Percentiles rank a stretch among this genome's conserved stretches.
These are phyloP conservation scores for Siniperca chuatsi DNA, from an alignment of 2,113 vertebrate species.

Conservation along the genomic window DNA sequence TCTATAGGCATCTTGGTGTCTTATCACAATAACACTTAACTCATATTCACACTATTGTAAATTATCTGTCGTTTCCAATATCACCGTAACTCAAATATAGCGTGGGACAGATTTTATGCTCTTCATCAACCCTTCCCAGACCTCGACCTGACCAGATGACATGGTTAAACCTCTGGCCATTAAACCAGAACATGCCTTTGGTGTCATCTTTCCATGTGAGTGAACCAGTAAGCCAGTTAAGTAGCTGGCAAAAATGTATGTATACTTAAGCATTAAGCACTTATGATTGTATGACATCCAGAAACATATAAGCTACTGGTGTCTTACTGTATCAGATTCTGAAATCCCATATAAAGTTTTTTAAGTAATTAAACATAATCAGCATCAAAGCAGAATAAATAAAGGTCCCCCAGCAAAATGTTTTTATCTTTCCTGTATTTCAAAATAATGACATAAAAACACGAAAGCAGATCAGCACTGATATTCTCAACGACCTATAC, in stretches of 20 bases:
- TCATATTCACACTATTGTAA: neutral
- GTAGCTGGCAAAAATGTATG: constrained; percentile 35
- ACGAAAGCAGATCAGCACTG: neutral
- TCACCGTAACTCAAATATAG: constrained; percentile 6
- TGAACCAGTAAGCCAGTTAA: constrained; percentile 31
- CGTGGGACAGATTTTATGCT: neutral
- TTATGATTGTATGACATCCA: constrained; percentile 14
- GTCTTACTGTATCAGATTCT: neutral
- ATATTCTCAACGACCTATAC: neutral
- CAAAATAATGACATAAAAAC: neutral
- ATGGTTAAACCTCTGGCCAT: neutral
- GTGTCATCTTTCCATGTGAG: constrained; percentile 43
- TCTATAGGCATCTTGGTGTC: neutral
- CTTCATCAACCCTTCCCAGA: neutral
- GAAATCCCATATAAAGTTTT: neutral
- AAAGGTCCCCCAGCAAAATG: neutral
- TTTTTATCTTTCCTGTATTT: neutral
- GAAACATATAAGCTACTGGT: neutral
- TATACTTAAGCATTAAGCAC: constrained; percentile 23
- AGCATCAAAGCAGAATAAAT: neutral
- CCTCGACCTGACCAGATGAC: constrained; percentile 24
- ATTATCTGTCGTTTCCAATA: neutral
- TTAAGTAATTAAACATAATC: neutral
- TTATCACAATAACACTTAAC: neutral
- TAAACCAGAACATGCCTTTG: constrained; percentile 27